These are phyloP conservation scores for Pseudomyrmex concolor DNA, from an alignment of 1,140 invertebrate genomes.

Conservation along the genomic window DNA sequence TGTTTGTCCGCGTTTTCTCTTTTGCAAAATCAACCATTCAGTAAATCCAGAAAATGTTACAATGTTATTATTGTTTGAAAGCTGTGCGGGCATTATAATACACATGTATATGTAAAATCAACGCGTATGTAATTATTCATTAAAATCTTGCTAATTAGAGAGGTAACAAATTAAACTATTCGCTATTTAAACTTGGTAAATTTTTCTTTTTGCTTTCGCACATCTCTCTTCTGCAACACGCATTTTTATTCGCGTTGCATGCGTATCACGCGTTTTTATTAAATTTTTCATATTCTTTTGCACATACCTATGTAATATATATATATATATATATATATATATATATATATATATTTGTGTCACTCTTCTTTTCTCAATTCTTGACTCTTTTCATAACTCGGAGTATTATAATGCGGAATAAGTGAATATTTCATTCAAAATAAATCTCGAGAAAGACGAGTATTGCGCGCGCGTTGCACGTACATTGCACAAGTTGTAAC, in stretches of 20 bases:
- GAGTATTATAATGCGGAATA: no score
- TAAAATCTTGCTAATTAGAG: neutral
- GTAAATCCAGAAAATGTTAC: slow-evolving; percentile 11
- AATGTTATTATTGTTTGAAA: slow-evolving; percentile 2
- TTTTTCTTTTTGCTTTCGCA: neutral
- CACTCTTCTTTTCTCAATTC: neutral
- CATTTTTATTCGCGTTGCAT: neutral
- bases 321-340: no score
- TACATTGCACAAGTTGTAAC: no score
- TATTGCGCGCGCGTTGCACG: no score
- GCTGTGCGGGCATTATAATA: neutral
- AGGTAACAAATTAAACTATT: no score
- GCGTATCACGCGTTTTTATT: neutral
- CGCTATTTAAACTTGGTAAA: neutral
- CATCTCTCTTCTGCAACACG: neutral
- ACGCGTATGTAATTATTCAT: neutral
- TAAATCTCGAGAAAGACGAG: neutral
- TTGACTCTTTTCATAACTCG: neutral
- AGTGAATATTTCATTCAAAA: neutral
- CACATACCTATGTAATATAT: neutral
- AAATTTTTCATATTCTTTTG: slow-evolving; percentile 15
- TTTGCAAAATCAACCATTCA: slow-evolving; percentile 2
- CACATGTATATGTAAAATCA: no score
- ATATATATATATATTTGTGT: neutral
- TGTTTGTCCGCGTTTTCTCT: slow-evolving; percentile 10